Conservation (phyloP, 2,113 vertebrate genomes). For the Maccullochella peelii region DNA sequence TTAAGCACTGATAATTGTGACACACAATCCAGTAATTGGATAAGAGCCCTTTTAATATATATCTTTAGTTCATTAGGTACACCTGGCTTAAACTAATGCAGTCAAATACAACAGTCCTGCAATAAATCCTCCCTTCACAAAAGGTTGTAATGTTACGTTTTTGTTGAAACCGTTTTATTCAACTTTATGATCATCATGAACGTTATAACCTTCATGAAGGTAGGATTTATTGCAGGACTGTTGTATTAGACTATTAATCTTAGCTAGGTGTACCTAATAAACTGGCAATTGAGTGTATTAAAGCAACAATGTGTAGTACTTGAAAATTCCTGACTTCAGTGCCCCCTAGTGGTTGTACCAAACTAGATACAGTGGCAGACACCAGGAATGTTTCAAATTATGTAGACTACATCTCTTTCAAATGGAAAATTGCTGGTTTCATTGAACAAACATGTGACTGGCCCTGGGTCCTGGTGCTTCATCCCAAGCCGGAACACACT, state of each 20-base stretch:
- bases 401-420: too few relatives aligned
- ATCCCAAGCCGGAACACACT: slow-evolving; percentile 23
- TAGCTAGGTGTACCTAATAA: neutral
- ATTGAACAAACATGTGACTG: neutral
- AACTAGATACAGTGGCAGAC: neutral
- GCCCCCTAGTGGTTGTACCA: neutral
- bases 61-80: neutral
- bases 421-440: too few relatives aligned
- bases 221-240: neutral
- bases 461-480: slow-evolving; percentile 15
- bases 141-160: neutral
- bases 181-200: too few relatives aligned
- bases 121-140: neutral
- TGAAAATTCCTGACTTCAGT: neutral
- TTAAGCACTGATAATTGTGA: neutral
- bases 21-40: slow-evolving; percentile 8
- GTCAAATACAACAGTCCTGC: neutral
- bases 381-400: too few relatives aligned
- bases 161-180: too few relatives aligned
- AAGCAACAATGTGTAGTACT: neutral
- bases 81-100: neutral
- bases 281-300: neutral
- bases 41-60: neutral
- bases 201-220: neutral
- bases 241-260: neutral